A percentile compares a stretch with the other conserved stretches of the same genome.
phyloP scores from a whole-genome alignment of 2,797 vertebrate species.

The Sebastolobus alascanus region DNA sequence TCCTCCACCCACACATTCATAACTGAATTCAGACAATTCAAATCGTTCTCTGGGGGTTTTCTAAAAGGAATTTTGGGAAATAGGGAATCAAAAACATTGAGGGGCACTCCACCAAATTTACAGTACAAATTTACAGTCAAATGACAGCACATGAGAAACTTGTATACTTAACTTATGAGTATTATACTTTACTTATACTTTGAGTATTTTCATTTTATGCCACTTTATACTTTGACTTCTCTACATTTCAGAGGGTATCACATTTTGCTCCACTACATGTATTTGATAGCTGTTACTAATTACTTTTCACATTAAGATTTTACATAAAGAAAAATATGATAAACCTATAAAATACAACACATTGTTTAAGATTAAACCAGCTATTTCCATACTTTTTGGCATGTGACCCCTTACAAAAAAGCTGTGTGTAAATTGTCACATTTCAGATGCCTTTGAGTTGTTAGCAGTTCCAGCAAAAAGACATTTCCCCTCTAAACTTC shows the following conservation, averaged over 20 bases:
- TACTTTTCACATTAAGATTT: neutral
- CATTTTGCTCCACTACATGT: neutral
- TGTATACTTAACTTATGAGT: neutral
- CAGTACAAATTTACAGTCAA: neutral
- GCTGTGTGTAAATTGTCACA: too few relatives aligned
- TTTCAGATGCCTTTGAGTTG: too few relatives aligned
- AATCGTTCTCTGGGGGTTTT: neutral
- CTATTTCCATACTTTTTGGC: neutral
- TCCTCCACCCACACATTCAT: constrained; percentile 13
- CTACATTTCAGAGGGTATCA: neutral
- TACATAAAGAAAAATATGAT: too few relatives aligned
- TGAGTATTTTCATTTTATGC: neutral
- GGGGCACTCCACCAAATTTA: neutral
- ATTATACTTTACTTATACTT: too few relatives aligned
- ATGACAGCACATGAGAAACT: neutral
- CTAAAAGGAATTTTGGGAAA: constrained; percentile 11
- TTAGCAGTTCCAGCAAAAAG: rapidly evolving
- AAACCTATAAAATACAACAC: too few relatives aligned
- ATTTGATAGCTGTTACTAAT: neutral
- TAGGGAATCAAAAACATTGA: constrained; percentile 16
- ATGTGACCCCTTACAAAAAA: too few relatives aligned
- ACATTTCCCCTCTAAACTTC: too few relatives aligned
- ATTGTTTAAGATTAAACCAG: too few relatives aligned
- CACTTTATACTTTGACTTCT: neutral
- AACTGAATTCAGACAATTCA: constrained; percentile 9